Evolutionary conservation across 2,113 vertebrate species (phyloP), one percentile per base, ranked within the genome.

Genomic region (Paraplagusia blochii): DNA sequence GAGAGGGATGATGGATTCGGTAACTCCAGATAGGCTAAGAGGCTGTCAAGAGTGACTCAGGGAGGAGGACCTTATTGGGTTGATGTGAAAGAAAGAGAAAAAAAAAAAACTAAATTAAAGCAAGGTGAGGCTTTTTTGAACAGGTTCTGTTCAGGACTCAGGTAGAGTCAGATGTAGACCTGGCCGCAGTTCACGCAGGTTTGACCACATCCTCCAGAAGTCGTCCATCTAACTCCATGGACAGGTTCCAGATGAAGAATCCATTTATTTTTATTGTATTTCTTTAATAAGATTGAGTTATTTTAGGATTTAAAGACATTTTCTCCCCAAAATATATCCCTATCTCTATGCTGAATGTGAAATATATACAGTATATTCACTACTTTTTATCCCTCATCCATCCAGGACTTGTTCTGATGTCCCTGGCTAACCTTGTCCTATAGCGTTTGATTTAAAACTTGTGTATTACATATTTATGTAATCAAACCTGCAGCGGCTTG

Each of bases 1-100:
- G 77, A 88, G 84, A 75, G 67, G 60, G 69, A 89, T 89, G 88
- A 89, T 89, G 85, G 82, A 87, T 89, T 84, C 19, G 35, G 73
- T 70, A 74, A 77, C 81, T 67, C 61, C 44, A 43, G 73, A 76
- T 83, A 59, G 65, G 75, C 77, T 67, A 43, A 38, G 60, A 72
- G 74, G 72, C 77, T 85, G 76, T 81, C 74, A 70, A 38, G 52
- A 49, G 53, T 12, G 9, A 61, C 62, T 56, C 55, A 50, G 70
- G 52, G 63, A 66, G 52, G 63, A 66, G 75, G 61, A 43, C 45
- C 52, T 58, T 57, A 29, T 10, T 19, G 33, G 44, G 34, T 53
- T 39, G 33, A 18, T 47, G 40, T 9, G 29, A 47, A 36, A 45
- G 35, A 44, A 53, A 53, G 48, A 52, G 8, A 29, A 29, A 29